These are phyloP conservation scores for Drosophila ironensis DNA, from an alignment of 1,140 invertebrate species.

Conservation along the genomic window DNA sequence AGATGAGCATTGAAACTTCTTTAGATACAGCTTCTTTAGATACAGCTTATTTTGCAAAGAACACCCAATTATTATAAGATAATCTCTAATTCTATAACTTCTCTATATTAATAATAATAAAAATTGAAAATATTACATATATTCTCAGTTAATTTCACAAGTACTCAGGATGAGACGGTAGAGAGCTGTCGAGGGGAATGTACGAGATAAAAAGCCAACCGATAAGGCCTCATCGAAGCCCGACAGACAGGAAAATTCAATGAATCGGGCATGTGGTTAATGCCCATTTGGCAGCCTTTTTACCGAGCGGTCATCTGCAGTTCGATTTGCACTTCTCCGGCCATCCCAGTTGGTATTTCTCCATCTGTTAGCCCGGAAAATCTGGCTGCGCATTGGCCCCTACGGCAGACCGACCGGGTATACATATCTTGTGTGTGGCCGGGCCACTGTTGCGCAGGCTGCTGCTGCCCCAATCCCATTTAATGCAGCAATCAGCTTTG, in stretches of 20 bases:
- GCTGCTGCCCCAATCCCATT: constrained; percentile 55
- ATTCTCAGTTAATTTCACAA: neutral
- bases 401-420: neutral
- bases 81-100: too few relatives aligned
- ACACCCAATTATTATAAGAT: too few relatives aligned
- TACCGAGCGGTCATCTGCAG: constrained; percentile 34
- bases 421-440: neutral
- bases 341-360: neutral
- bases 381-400: constrained; percentile 11
- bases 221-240: constrained; percentile 14
- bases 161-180: too few relatives aligned
- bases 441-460: neutral
- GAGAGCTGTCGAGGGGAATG: neutral
- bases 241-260: constrained; percentile 32
- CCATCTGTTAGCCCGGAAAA: constrained; percentile 12
- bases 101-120: too few relatives aligned
- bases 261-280: constrained; percentile 65
- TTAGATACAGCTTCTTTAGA: too few relatives aligned
- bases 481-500: constrained; percentile 76
- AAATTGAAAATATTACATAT: too few relatives aligned
- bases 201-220: neutral
- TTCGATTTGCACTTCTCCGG: constrained; percentile 52
- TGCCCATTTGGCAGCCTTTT: constrained; percentile 60
- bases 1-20: too few relatives aligned
- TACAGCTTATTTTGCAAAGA: too few relatives aligned